Evolutionary conservation across 2,888 invertebrate species (phyloP).

Genomic region (Rhogogaster chlorosoma): DNA sequence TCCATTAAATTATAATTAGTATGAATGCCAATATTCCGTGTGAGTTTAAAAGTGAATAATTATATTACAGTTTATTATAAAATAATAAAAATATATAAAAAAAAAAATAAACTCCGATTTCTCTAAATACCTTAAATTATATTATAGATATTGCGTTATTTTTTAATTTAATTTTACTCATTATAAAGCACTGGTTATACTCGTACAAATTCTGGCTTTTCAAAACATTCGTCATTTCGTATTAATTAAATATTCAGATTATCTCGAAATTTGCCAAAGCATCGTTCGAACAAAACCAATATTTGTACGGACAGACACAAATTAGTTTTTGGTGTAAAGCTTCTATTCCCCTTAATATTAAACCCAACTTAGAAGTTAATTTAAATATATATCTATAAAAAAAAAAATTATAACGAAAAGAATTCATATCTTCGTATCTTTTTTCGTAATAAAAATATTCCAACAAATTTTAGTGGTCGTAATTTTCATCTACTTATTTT

Average conservation of each 20-base stretch:
- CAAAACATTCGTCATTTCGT: constrained; percentile 43
- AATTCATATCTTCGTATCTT: constrained; percentile 44
- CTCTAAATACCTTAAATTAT: constrained; percentile 42
- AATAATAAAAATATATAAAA: constrained; percentile 54
- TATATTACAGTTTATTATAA: constrained; percentile 49
- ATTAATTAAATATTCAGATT: not conserved
- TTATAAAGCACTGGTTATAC: constrained; percentile 50
- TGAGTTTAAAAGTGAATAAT: constrained; percentile 39
- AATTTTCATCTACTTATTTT: constrained; percentile 42
- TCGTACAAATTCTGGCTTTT: constrained; percentile 41
- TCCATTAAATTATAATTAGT: constrained; percentile 21
- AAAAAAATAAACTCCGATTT: constrained; percentile 55
- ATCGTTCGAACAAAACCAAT: constrained; percentile 1
- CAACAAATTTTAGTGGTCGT: constrained; percentile 15
- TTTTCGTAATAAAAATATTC: not conserved
- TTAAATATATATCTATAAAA: not conserved
- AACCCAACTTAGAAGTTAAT: constrained; percentile 50
- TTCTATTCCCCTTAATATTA: constrained; percentile 56
- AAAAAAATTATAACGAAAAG: not conserved
- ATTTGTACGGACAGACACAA: constrained; percentile 57
- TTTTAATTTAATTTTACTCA: constrained; percentile 12
- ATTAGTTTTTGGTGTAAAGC: constrained; percentile 68
- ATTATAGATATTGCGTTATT: constrained; percentile 14
- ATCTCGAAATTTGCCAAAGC: not conserved
- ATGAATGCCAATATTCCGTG: constrained; percentile 36